Evolutionary conservation across 2,888 invertebrate genomes (phyloP), one percentile per base, ranked within the genome.

Genomic region (Spilosoma lubricipeda): DNA sequence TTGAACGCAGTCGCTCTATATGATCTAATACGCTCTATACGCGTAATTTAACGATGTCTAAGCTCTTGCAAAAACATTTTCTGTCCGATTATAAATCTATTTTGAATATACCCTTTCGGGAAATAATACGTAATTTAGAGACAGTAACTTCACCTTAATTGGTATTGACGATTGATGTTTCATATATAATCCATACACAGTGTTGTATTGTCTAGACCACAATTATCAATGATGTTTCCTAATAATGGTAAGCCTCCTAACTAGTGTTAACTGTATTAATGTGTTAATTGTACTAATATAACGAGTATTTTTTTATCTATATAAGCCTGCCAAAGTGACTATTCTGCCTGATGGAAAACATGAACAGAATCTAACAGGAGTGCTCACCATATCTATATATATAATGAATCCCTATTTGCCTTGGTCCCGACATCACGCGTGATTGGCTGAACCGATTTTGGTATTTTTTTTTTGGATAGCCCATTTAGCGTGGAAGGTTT

Each of bases 31-130:
- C 72, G 63, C 81, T 82, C 83, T 82, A 76, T 77, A 39, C 80
- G 80, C 80, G 59, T 77, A 81, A 82, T 82, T 33, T 72, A 13
- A 65, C 68, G 69, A 79, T 79, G 79, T 74, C 75, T 79, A 3
- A 77, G 77, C 74, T 81, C 73, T 73, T 69, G 63, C 66, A 33
- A 65, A 63, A 68, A 64, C 71, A 67, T 74, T n/a, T 72, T 59
- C 70, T n/a, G 56, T 52, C 56, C 67, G 42, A 45, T 45, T 27
- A 67, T 18, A 20, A 45, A 18, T 42, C 30, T 48, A 68, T 20
- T 52, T 48, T 39, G 15, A 13, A 39, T 27, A 42, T n/a, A 45
- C n/a, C 15, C 7, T n/a, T 27, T 13, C 18, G 7, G 9, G n/a
- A n/a, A 59, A 59, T 59, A 15, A 27, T 27, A 27, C 27, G 59